These are phyloP conservation scores for Xanthostigma xanthostigma DNA, from an alignment of 2,888 invertebrate genomes.

Conservation along the genomic window DNA sequence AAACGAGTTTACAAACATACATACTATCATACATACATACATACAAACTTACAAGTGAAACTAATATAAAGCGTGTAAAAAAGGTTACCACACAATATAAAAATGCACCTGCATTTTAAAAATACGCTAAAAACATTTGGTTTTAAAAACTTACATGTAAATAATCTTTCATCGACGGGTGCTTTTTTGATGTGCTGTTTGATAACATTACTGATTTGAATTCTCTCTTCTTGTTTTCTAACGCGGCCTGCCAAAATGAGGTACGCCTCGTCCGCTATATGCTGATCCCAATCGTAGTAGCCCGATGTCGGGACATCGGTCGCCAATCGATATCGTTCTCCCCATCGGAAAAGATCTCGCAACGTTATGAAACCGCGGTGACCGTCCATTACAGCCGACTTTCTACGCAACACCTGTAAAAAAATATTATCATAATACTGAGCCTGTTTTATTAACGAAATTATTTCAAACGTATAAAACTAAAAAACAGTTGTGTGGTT, in stretches of 20 bases:
- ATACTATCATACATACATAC: too few species aligned
- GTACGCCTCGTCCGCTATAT: slow-evolving; percentile 92
- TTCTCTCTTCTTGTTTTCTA: slow-evolving; percentile 65
- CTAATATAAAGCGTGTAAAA: too few species aligned
- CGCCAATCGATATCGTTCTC: slow-evolving; percentile 75
- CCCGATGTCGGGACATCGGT: slow-evolving; percentile 34
- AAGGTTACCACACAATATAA: too few species aligned
- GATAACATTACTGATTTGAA: slow-evolving; percentile 64
- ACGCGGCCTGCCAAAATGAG: slow-evolving; percentile 87
- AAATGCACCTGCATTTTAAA: too few species aligned
- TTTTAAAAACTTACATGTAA: slow-evolving; percentile 34
- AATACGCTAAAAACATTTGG: too few species aligned
- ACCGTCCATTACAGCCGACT: slow-evolving; percentile 79
- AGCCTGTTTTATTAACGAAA: too few species aligned
- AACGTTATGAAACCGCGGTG: slow-evolving; percentile 89
- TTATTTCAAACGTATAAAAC: too few species aligned
- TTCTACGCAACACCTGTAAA: slow-evolving; percentile 47
- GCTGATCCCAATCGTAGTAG: slow-evolving; percentile 93
- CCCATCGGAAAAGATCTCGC: slow-evolving; percentile 93
- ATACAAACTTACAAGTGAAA: too few species aligned
- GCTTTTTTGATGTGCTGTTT: slow-evolving; percentile 65
- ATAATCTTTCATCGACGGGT: slow-evolving; percentile 54
- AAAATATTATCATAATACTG: background rate
- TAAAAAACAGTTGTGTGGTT: too few species aligned
- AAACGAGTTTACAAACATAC: too few species aligned